Evolutionary conservation across 2,113 vertebrate species (phyloP), one percentile per base, ranked within the genome.

Genomic region (Sarotherodon lohbergeri): DNA sequence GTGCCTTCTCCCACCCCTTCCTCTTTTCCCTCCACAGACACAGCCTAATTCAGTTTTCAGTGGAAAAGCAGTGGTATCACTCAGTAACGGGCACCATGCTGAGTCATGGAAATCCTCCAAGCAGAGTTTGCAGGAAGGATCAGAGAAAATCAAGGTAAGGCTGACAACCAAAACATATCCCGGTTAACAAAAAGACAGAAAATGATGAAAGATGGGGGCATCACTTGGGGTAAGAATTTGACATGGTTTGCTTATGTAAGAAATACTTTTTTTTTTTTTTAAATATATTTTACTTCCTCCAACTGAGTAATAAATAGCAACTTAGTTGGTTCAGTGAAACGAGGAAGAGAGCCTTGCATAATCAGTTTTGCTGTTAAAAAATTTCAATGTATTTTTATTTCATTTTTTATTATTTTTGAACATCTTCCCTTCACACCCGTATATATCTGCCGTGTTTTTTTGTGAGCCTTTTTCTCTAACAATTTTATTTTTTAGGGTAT

Each of bases 141-240:
- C 93, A 80, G 86, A 93, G 86, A 96, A 96, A 90, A 96, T 97
- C 85, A 97, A 96, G 96, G 96, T 97, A 84, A 87, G 54, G 82
- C 17, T 82, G 81, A 93, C 39, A 85, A 83, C 46, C 46, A 63
- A 80, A 88, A 83, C 66, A 71, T 84, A 50, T 85, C 10, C 17
- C 36, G 48, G 17, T 82, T 82, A 34, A 88, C 48, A 50, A 68
- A 80, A 73, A 14, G 24, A 59, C 19, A 83, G 11, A 84, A 82
- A 68, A 16, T 63, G 78, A 52, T 82, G 32, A 61, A 12, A 12
- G 61, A 12, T 6, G 39, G 12, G 50, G 12, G 81, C 59, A 14
- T 54, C 8, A 12, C 54, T 81, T 7, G 63, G 66, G 29, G 29
- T 79, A 55, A 79, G 63, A 19, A 46, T n/a, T 86, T 66, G 41